These are phyloP conservation scores for Eumerus sabulonum DNA, from an alignment of 2,888 invertebrate species.

Conservation along the genomic window DNA sequence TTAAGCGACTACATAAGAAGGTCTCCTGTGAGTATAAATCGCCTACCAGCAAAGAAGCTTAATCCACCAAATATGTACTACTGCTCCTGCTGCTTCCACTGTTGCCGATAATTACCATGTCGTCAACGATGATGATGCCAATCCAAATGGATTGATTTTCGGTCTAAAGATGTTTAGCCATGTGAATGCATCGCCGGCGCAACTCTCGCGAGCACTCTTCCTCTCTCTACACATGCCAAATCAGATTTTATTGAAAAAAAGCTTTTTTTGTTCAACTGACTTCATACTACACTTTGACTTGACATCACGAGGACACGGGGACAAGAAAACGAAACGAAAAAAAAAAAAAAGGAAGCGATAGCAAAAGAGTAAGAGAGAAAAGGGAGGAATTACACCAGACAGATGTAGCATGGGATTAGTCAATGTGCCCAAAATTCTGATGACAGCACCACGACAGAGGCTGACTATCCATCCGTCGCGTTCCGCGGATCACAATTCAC, in stretches of 20 bases:
- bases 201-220: slow-evolving; percentile 42
- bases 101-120: slow-evolving; percentile 10
- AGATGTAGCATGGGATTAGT: slow-evolving; percentile 68
- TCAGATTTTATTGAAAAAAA: slow-evolving; percentile 31
- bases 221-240: slow-evolving; percentile 15
- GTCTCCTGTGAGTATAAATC: slow-evolving; percentile 36
- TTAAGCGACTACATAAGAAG: no score
- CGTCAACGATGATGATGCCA: slow-evolving; percentile 53
- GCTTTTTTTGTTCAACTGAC: slow-evolving; percentile 42
- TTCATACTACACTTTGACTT: slow-evolving; percentile 35
- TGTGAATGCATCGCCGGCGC: slow-evolving; percentile 66
- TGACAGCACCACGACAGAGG: slow-evolving; percentile 65
- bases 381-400: slow-evolving; percentile 44
- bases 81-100: no score
- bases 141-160: slow-evolving; percentile 68
- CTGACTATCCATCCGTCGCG: slow-evolving; percentile 53
- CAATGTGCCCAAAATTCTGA: slow-evolving; percentile 62
- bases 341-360: no score
- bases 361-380: slow-evolving; percentile 4
- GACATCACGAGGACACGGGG: slow-evolving; percentile 23
- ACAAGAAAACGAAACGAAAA: no score
- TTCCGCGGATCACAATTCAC: slow-evolving; percentile 48
- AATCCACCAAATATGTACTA: slow-evolving; percentile 43
- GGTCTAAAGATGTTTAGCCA: slow-evolving; percentile 64
- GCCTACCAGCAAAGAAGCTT: slow-evolving; percentile 36